Percentiles rank a stretch among this genome's conserved stretches.
Conservation (phyloP, 2,797 vertebrate genomes). For the Rousettus madagascariensis region DNA sequence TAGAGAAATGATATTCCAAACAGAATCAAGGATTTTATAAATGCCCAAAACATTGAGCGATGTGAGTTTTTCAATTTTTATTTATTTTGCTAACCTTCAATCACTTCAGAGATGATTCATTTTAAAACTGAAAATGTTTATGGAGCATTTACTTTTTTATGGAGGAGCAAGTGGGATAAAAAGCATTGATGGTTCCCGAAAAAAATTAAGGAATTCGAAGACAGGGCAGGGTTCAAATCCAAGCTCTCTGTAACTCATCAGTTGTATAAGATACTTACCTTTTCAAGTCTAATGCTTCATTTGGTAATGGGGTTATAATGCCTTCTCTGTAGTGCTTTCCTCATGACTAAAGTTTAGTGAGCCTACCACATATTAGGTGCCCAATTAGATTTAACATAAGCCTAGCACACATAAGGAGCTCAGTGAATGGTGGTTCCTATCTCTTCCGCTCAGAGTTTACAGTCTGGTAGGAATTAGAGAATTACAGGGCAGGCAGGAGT, state of each 20-base stretch:
- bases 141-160: neutral
- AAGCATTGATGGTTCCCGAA: constrained; percentile 9
- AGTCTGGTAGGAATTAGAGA: neutral
- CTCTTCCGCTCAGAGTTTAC: neutral
- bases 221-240: constrained; percentile 6
- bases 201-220: constrained; percentile 20
- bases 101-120: constrained; percentile 30
- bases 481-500: neutral
- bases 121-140: constrained; percentile 39
- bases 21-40: neutral
- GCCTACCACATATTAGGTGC: neutral
- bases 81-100: constrained; percentile 21
- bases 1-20: neutral
- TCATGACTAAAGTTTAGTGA: neutral
- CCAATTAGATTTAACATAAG: neutral
- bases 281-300: neutral
- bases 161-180: neutral
- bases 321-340: neutral
- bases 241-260: neutral
- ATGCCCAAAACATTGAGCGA: neutral
- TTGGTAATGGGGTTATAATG: neutral
- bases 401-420: neutral
- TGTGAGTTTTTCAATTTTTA: constrained; percentile 20
- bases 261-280: neutral
- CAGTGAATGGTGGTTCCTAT: neutral